A percentile compares a stretch with the other conserved stretches of the same genome.
phyloP scores from a whole-genome alignment of 2,797 vertebrate species.

The Phaenicophaeus curvirostris region DNA sequence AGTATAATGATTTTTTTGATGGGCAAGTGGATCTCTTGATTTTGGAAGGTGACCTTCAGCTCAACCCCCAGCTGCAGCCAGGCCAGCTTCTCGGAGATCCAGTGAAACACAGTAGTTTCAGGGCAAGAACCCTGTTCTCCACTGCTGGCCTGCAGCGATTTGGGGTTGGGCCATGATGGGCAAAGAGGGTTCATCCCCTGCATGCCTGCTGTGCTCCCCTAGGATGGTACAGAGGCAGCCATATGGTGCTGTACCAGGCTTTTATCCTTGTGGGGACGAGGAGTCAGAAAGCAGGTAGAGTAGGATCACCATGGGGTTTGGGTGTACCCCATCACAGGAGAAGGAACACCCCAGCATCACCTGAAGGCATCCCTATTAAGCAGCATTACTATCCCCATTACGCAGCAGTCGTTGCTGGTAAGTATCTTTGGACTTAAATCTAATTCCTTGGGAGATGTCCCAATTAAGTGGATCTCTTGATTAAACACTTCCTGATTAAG shows the following conservation, averaged over 20 bases:
- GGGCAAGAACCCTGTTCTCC: neutral
- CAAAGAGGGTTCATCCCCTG: neutral
- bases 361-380: slow-evolving; percentile 64
- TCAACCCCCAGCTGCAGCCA: neutral
- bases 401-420: slow-evolving; percentile 64
- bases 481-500: slow-evolving; percentile 78
- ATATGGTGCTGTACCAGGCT: accelerated
- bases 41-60: neutral
- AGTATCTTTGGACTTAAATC: slow-evolving; percentile 76
- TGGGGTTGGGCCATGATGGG: neutral
- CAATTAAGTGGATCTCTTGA: slow-evolving; percentile 78
- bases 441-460: slow-evolving; percentile 76
- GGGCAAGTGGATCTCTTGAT: neutral
- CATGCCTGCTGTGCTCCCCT: neutral
- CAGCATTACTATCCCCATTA: slow-evolving; percentile 61
- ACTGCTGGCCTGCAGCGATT: neutral
- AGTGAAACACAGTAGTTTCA: neutral
- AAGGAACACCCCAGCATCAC: slow-evolving; percentile 33
- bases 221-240: accelerated
- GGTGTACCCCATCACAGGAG: neutral
- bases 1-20: neutral
- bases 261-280: accelerated
- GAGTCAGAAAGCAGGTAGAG: neutral
- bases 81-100: neutral
- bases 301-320: neutral